phyloP scores from a whole-genome alignment of 2,797 vertebrate genomes.

The Nothura maculosa region DNA sequence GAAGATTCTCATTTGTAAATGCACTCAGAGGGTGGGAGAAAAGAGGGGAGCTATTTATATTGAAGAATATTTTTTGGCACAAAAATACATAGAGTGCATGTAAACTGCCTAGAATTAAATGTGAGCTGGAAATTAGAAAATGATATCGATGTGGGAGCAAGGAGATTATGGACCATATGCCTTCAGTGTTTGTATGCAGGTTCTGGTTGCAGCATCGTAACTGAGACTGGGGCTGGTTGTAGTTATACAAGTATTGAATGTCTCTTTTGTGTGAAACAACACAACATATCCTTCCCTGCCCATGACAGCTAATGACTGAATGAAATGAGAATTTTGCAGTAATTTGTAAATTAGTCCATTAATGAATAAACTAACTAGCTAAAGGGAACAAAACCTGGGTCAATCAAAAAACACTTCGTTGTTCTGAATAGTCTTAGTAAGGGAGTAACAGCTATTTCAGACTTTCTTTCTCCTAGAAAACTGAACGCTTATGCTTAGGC shows the following conservation, averaged over 20 bases:
- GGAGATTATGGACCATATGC: background rate
- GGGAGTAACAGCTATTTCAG: background rate
- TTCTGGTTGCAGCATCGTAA: rapidly evolving
- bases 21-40: background rate
- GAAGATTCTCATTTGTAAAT: slow-evolving; percentile 30
- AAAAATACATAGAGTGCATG: background rate
- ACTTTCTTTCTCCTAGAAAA: background rate
- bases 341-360: background rate
- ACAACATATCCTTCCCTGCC: background rate
- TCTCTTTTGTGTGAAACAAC: background rate
- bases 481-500: background rate
- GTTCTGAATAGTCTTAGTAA: background rate
- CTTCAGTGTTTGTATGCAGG: rapidly evolving
- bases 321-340: background rate
- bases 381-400: background rate
- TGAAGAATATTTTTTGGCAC: slow-evolving; percentile 29
- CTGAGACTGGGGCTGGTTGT: background rate
- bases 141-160: background rate
- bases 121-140: background rate
- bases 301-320: background rate
- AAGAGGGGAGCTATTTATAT: slow-evolving; percentile 30
- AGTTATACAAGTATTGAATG: background rate
- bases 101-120: background rate
- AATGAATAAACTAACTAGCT: background rate
- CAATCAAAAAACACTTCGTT: background rate